Evolutionary conservation across 2,113 vertebrate genomes (phyloP).

Genomic region (Gallinago paraguaiae): DNA sequence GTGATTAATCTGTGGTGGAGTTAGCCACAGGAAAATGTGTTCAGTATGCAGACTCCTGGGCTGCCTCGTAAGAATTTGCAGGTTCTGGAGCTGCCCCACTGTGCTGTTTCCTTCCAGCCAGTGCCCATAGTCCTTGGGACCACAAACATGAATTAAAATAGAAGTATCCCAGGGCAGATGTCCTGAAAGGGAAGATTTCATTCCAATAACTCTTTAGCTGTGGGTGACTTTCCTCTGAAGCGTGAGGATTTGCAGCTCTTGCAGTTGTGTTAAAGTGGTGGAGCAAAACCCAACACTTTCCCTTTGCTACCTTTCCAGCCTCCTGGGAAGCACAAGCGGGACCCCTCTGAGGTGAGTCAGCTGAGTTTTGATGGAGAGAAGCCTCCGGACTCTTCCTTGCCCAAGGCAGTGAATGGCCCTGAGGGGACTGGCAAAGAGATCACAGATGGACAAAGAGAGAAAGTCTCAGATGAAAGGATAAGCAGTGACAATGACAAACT

Average conservation of each 20-base stretch:
- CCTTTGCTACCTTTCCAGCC: slow-evolving; percentile 59
- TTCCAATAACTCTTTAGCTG: not conserved
- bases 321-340: slow-evolving; percentile 71
- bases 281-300: not conserved
- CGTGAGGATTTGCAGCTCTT: rapidly evolving
- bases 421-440: not conserved
- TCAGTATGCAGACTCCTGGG: not conserved
- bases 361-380: slow-evolving; percentile 80
- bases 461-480: slow-evolving; percentile 27
- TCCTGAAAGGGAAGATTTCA: not conserved
- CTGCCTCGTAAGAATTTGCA: not conserved
- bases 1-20: not conserved
- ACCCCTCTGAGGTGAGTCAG: slow-evolving; percentile 80
- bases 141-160: not conserved
- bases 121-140: not conserved
- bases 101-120: not conserved
- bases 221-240: not conserved
- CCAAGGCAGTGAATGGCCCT: slow-evolving; percentile 39
- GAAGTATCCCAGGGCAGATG: not conserved
- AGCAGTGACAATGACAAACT: slow-evolving; percentile 53
- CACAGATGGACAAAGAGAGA: slow-evolving; percentile 10
- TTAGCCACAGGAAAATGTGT: not conserved
- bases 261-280: not conserved
- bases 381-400: not conserved
- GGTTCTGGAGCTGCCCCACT: not conserved